Evolutionary conservation across 2,888 invertebrate species (phyloP).

Genomic region (Volucella inanis): DNA sequence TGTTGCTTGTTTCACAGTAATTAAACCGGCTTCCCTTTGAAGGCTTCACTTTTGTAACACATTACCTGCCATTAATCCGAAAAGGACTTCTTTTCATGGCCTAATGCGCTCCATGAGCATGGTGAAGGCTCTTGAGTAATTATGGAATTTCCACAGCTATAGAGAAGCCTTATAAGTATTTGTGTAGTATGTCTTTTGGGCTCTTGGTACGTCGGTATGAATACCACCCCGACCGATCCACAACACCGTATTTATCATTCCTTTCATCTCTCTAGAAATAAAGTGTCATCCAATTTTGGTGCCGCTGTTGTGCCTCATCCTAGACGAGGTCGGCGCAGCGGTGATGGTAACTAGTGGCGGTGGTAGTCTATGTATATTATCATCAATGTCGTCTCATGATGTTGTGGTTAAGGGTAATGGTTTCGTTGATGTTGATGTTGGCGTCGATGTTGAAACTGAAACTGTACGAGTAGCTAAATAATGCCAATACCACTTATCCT

Average conservation of each 20-base stretch:
- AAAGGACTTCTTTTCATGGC: conserved; percentile 64
- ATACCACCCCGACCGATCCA: neutral
- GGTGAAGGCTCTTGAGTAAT: conserved; percentile 51
- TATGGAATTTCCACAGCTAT: conserved; percentile 55
- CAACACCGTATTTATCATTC: neutral
- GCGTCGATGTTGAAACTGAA: neutral
- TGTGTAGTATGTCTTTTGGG: conserved; percentile 9
- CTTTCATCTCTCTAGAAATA: conserved; percentile 25
- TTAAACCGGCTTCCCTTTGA: conserved; percentile 60
- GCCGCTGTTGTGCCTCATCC: conserved; percentile 1
- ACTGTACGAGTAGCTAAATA: neutral
- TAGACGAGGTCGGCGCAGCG: neutral
- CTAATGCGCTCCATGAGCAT: conserved; percentile 50
- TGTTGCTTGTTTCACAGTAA: conserved; percentile 70
- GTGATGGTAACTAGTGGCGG: neutral
- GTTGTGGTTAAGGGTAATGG: conserved; percentile 17
- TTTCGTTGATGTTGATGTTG: conserved; percentile 27
- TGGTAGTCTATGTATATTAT: neutral
- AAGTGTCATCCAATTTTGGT: conserved; percentile 41
- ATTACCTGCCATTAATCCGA: conserved; percentile 66
- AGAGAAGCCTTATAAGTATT: conserved; percentile 32
- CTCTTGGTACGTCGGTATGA: neutral
- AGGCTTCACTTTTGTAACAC: conserved; percentile 42
- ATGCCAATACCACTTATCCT: conserved; percentile 49
- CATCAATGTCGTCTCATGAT: conserved; percentile 3